Conservation (phyloP, 2,797 vertebrate species). For the Sphenodon punctatus region DNA sequence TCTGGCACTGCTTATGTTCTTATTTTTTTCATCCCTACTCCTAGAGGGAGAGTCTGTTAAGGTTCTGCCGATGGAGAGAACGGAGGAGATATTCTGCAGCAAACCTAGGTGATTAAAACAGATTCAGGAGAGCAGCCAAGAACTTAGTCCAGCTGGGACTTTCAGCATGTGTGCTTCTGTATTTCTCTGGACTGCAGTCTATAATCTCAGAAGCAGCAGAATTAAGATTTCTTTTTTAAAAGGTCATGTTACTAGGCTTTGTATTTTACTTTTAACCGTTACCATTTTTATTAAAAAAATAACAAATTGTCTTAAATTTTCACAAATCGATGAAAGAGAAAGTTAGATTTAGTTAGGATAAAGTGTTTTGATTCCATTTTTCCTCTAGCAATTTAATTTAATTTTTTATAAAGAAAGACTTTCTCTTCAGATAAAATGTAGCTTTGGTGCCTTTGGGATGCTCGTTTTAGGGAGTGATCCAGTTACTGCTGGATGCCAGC, state of each 20-base stretch:
- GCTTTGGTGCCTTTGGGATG: rapidly evolving
- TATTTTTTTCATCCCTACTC: no score
- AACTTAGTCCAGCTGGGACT: not conserved
- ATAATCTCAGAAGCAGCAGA: not conserved
- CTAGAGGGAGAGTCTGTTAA: no score
- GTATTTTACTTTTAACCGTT: no score
- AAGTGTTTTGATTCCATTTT: not conserved
- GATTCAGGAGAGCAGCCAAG: not conserved
- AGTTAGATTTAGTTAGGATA: not conserved
- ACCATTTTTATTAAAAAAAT: no score
- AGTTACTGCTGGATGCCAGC: no score
- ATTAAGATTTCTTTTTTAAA: no score
- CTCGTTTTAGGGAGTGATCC: no score
- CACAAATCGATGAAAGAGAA: not conserved
- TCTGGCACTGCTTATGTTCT: no score
- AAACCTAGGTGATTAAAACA: not conserved
- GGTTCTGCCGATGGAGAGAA: no score
- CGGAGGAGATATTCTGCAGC: no score
- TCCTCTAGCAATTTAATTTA: not conserved
- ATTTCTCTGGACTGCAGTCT: not conserved
- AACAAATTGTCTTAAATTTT: not conserved
- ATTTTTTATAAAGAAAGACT: not conserved
- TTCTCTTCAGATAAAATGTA: not conserved
- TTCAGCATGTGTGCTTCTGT: not conserved
- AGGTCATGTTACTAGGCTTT: no score